Base-by-base conservation (phyloP, 2,888 invertebrate species). In the Caenorhabditis angaria region DNA sequence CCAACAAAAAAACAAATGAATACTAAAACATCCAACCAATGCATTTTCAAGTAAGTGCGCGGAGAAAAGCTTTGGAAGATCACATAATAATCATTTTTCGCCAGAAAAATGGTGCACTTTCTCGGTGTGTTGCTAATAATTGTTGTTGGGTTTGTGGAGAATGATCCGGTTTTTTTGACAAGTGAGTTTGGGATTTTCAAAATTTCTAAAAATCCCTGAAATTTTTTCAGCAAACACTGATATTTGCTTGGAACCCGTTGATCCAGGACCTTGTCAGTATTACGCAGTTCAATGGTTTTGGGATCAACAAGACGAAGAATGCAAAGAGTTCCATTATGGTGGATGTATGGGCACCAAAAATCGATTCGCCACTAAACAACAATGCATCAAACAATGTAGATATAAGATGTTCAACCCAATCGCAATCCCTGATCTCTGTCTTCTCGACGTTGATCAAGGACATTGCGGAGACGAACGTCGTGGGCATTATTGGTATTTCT, bases 311-410 rank as follows among this genome's bases (percentile, higher is more conserved):
- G 79, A 74, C 22, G 77, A 83, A 48, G 56, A 69, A 18, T 85
- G 85, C 77, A 83, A 81, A 50, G 81, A 83, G 41, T 85, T 85
- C 53, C 82, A 84, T 61, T 85, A 85, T 53, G 85, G 85, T 27
- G 83, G 84, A 58, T 84, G 84, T 71, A 76, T 85, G 71, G 85
- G 85, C 18, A 85, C 70, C 8, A 73, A 76, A 47, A 85, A 85
- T 65, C 68, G 80, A 50, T 85, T 85, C 64, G 65, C 76, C 29
- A 80, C 75, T 0, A 82, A 83, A 55, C 82, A 85, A 51, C 78
- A 78, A 53, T 85, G 85, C 64, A 65, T 83, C 56, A 84, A 81
- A 61, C 77, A 79, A 66, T 85, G 85, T 65, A 65, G 82, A 57
- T 83, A 83, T 67, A 84, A 84, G 60, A 66, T 83, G 61, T 80